Evolutionary conservation across 1,140 invertebrate species (phyloP).

Genomic region (Nephila pilipes): DNA sequence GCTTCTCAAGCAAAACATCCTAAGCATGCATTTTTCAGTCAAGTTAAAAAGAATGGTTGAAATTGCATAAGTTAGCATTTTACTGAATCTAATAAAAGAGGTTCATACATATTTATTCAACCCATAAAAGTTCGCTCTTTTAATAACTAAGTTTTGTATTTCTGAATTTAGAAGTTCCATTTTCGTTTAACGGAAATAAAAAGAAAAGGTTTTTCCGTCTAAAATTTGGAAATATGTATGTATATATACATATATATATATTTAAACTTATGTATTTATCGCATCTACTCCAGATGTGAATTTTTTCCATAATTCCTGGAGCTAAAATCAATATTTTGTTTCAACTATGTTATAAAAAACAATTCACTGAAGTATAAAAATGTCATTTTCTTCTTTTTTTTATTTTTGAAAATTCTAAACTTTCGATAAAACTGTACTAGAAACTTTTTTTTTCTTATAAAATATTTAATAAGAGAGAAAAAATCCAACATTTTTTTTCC

Average conservation of each 20-base stretch:
- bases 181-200: background rate
- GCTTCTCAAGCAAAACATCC: background rate
- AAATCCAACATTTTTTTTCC: background rate
- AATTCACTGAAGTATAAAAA: background rate
- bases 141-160: background rate
- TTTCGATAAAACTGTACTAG: background rate
- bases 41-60: background rate
- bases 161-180: background rate
- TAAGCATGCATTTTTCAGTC: background rate
- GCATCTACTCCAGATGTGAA: slow-evolving; percentile 17
- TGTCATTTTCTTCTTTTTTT: background rate
- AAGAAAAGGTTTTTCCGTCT: background rate
- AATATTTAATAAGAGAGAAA: background rate
- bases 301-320: slow-evolving; percentile 25
- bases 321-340: slow-evolving; percentile 32
- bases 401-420: background rate
- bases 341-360: background rate
- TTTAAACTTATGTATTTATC: background rate
- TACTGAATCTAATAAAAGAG: background rate
- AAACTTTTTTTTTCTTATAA: background rate
- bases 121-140: background rate
- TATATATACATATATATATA: background rate
- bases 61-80: background rate
- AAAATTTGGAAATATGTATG: background rate
- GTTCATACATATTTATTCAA: background rate